phyloP scores from a whole-genome alignment of 2,888 invertebrate genomes.

The Abscondita cerata region DNA sequence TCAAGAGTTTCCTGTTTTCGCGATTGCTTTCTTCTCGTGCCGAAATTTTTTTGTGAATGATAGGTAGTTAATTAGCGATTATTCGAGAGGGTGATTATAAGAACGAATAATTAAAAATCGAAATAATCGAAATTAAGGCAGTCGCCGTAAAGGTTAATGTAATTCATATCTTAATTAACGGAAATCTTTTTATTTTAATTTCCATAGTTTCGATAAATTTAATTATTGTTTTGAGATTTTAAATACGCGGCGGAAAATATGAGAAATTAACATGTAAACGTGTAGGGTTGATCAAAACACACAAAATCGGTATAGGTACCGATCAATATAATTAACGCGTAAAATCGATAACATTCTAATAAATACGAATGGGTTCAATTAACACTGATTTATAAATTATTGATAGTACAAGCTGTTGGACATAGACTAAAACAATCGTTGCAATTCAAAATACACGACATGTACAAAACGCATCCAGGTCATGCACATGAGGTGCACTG shows the following conservation, averaged over 20 bases:
- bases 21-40: slow-evolving; percentile 8
- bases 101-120: too few species aligned
- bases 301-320: neutral
- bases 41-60: too few species aligned
- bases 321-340: slow-evolving; percentile 11
- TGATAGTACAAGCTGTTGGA: slow-evolving; percentile 25
- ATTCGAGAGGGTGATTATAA: too few species aligned
- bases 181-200: slow-evolving; percentile 2
- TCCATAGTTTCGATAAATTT: slow-evolving; percentile 1
- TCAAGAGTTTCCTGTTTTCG: slow-evolving; percentile 4
- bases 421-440: slow-evolving; percentile 28
- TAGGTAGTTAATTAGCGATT: too few species aligned
- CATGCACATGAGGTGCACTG: slow-evolving; percentile 17
- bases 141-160: neutral
- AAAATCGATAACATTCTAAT: slow-evolving; percentile 20
- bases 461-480: slow-evolving; percentile 24
- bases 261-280: too few species aligned
- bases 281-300: too few species aligned
- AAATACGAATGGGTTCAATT: slow-evolving; percentile 44
- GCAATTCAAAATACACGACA: slow-evolving; percentile 28
- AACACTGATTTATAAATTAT: slow-evolving; percentile 39
- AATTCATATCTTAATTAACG: slow-evolving; percentile 3
- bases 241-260: too few species aligned
- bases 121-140: too few species aligned
- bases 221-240: slow-evolving; percentile 2